Conservation (phyloP, 2,113 vertebrate species). For the Pitta sordida region DNA sequence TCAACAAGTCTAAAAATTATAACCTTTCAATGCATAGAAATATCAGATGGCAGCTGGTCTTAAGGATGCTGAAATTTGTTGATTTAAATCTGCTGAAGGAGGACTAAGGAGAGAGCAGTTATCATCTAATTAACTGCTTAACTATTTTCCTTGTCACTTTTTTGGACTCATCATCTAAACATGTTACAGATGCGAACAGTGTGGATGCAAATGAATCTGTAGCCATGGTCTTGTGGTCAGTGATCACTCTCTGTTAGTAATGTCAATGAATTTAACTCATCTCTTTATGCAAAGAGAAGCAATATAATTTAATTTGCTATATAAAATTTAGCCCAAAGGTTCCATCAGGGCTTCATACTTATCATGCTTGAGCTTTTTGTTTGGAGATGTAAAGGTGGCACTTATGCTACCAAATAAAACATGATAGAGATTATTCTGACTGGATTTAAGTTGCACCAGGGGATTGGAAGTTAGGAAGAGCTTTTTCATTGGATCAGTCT, state of each 20-base stretch:
- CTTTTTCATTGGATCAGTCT: too few species aligned
- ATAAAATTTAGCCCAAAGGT: not conserved
- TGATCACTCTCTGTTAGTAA: not conserved
- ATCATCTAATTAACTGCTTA: not conserved
- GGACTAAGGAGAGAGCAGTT: not conserved
- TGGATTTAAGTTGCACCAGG: too few species aligned
- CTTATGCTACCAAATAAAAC: not conserved
- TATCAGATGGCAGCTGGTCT: not conserved
- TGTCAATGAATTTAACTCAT: not conserved
- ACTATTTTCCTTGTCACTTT: not conserved
- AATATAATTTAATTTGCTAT: not conserved
- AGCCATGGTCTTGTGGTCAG: not conserved
- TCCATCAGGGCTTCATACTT: not conserved
- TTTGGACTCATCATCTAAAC: accelerated
- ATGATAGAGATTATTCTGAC: not conserved
- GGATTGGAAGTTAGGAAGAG: too few species aligned
- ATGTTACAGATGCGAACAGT: not conserved
- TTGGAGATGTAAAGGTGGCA: not conserved
- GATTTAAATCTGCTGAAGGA: not conserved
- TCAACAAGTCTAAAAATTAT: not conserved
- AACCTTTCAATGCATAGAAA: not conserved
- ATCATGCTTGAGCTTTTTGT: not conserved
- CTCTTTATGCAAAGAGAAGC: not conserved
- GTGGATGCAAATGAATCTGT: not conserved
- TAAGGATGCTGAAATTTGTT: not conserved